Percentiles rank a stretch among this genome's conserved stretches.
Conservation (phyloP, 2,888 invertebrate genomes). For the Polydrusus tereticollis region DNA sequence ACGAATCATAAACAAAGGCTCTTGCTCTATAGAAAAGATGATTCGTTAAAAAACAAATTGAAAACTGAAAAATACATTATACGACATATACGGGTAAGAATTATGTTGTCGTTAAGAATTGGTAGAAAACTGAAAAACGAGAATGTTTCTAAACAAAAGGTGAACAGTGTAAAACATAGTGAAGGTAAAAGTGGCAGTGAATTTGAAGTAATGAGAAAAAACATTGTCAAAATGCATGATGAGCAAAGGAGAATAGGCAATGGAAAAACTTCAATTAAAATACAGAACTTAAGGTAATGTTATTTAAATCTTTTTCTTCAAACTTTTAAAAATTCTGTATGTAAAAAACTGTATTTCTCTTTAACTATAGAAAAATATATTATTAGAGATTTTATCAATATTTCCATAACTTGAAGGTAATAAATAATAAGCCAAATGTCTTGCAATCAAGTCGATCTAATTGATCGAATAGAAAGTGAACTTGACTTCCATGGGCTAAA, state of each 20-base stretch:
- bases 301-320: too few relatives aligned
- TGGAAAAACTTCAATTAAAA: conserved; percentile 64
- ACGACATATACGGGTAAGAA: conserved; percentile 75
- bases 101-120: conserved; percentile 77
- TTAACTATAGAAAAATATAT: background rate
- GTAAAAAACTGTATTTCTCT: too few relatives aligned
- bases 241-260: conserved; percentile 66
- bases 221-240: conserved; percentile 59
- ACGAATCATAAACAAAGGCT: background rate
- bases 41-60: conserved; percentile 52
- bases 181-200: conserved; percentile 11
- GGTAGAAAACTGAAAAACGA: conserved; percentile 65
- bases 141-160: conserved; percentile 16
- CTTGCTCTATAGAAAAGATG: conserved; percentile 15
- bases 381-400: background rate
- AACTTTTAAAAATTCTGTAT: too few relatives aligned
- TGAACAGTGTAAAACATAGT: conserved; percentile 41
- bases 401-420: background rate
- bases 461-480: conserved; percentile 19
- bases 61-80: conserved; percentile 74
- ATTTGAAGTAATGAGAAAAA: conserved; percentile 41
- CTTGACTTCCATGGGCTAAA: conserved; percentile 17
- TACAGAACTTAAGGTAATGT: conserved; percentile 66
- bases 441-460: background rate
- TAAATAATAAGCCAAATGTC: background rate